Conservation (phyloP, 2,888 invertebrate genomes). For the Thecocarcelia acutangulata region DNA sequence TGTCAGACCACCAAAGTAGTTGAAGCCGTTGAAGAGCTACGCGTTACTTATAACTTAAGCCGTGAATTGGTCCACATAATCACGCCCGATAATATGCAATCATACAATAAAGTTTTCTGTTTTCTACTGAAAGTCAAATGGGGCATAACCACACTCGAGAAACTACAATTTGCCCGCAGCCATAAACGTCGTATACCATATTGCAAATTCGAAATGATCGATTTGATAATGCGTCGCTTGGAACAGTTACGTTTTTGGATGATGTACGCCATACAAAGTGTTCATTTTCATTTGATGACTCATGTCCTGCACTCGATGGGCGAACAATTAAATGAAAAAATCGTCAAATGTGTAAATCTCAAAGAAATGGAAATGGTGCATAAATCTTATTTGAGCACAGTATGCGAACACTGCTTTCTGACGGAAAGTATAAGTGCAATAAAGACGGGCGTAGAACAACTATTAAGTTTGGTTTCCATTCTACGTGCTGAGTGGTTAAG, state of each 20-base stretch:
- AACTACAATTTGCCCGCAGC: constrained; percentile 79
- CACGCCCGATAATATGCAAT: constrained; percentile 72
- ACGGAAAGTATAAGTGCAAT: constrained; percentile 72
- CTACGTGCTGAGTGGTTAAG: constrained; percentile 78
- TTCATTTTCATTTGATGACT: constrained; percentile 83
- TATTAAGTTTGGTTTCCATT: constrained; percentile 78
- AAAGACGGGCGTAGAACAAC: constrained; percentile 76
- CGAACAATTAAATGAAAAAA: constrained; percentile 76
- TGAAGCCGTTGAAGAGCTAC: constrained; percentile 77
- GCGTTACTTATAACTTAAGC: constrained; percentile 75
- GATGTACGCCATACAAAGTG: constrained; percentile 82
- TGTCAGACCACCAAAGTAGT: constrained; percentile 75
- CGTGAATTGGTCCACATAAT: constrained; percentile 76
- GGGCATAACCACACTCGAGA: constrained; percentile 83
- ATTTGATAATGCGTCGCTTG: constrained; percentile 81
- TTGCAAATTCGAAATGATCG: constrained; percentile 75
- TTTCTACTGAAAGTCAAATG: constrained; percentile 83
- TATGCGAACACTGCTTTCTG: constrained; percentile 78
- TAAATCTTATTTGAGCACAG: constrained; percentile 76
- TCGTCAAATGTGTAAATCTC: constrained; percentile 75
- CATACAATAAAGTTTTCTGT: constrained; percentile 81
- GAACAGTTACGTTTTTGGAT: constrained; percentile 83
- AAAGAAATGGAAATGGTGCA: constrained; percentile 78
- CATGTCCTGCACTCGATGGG: constrained; percentile 80
- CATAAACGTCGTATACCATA: constrained; percentile 73